Percentiles rank a stretch among this genome's conserved stretches.
phyloP scores from a whole-genome alignment of 2,888 invertebrate genomes.

The Amiota communis region DNA sequence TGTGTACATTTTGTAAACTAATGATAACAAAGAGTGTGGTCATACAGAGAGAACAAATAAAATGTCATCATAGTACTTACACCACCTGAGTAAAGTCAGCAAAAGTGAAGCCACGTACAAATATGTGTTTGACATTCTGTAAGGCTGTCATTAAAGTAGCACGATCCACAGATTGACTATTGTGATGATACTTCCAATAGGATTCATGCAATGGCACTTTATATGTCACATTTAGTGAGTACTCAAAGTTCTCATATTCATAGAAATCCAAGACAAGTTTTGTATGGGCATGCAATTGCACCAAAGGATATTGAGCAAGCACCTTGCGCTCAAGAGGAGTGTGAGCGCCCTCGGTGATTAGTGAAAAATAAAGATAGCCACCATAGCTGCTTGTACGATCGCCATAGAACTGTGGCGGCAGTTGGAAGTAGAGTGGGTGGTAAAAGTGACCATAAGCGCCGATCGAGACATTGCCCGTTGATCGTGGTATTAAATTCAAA shows the following conservation, averaged over 20 bases:
- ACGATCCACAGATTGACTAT: slow-evolving; percentile 78
- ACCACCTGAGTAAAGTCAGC: slow-evolving; percentile 77
- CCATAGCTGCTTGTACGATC: slow-evolving; percentile 94
- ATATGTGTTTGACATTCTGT: slow-evolving; percentile 87
- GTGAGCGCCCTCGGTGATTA: slow-evolving; percentile 79
- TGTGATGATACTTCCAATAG: slow-evolving; percentile 78
- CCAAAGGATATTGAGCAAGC: slow-evolving; percentile 81
- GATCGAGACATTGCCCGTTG: slow-evolving; percentile 73
- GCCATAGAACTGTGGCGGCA: slow-evolving; percentile 87
- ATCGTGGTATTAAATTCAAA: slow-evolving; percentile 78
- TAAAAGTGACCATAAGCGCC: slow-evolving; percentile 70
- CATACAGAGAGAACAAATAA: background rate
- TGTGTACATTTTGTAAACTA: slow-evolving; percentile 83
- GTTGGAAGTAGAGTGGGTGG: slow-evolving; percentile 73
- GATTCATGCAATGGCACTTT: slow-evolving; percentile 82
- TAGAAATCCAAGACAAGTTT: slow-evolving; percentile 85
- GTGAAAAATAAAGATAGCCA: slow-evolving; percentile 86
- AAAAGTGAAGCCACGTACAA: slow-evolving; percentile 82
- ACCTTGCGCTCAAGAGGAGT: slow-evolving; percentile 76
- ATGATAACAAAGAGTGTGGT: background rate
- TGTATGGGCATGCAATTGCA: slow-evolving; percentile 85
- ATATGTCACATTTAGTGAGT: slow-evolving; percentile 75
- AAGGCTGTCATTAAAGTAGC: slow-evolving; percentile 92
- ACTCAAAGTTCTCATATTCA: slow-evolving; percentile 72
- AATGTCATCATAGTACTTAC: slow-evolving; percentile 70